phyloP scores from a whole-genome alignment of 1,140 invertebrate genomes.

The Schlechtendalia chinensis region DNA sequence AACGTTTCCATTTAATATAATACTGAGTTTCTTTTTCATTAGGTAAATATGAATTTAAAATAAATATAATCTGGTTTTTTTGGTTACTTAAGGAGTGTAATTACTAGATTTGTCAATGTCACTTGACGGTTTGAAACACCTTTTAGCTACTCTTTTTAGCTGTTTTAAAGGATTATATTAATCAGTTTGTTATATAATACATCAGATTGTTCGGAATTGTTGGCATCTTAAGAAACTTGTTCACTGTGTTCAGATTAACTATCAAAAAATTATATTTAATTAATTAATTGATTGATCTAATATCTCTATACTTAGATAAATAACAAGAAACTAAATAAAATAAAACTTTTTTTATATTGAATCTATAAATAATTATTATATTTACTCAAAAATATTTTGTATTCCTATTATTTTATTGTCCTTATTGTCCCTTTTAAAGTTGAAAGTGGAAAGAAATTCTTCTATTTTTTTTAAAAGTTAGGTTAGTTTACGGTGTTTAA shows the following conservation, averaged over 20 bases:
- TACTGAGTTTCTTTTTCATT: slow-evolving; percentile 80
- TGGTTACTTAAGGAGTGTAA: slow-evolving; percentile 10
- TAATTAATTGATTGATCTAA: background rate
- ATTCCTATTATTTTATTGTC: no score
- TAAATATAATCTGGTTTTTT: background rate
- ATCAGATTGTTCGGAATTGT: slow-evolving; percentile 31
- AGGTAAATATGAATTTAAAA: slow-evolving; percentile 43
- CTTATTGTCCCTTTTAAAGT: no score
- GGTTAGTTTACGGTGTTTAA: no score
- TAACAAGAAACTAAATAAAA: no score
- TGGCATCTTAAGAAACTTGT: slow-evolving; percentile 12
- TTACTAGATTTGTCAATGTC: slow-evolving; percentile 25
- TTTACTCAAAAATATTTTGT: no score
- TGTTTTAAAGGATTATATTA: slow-evolving; percentile 29
- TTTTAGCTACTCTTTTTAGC: slow-evolving; percentile 25
- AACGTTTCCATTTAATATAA: slow-evolving; percentile 97
- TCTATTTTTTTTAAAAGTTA: no score
- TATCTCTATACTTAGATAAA: background rate
- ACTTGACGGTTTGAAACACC: slow-evolving; percentile 14
- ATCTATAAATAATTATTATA: no score
- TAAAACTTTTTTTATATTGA: no score
- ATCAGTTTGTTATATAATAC: no score
- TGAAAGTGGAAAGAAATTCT: no score
- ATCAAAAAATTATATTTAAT: background rate
- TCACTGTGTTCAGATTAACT: slow-evolving; percentile 15